Evolutionary conservation across 2,797 vertebrate genomes (phyloP).

Genomic region (Labeo calbasu): DNA sequence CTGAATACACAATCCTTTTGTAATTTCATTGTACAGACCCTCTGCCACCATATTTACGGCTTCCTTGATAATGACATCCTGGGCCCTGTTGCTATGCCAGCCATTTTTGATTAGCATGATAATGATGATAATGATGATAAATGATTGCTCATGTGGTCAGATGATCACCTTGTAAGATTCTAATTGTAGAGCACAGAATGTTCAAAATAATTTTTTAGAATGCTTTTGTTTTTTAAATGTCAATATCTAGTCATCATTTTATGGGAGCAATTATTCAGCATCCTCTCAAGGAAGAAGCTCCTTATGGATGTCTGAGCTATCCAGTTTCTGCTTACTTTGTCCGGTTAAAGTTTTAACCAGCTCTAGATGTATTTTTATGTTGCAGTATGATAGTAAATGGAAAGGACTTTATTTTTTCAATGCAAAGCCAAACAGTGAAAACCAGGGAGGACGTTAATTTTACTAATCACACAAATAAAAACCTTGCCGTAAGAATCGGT

Average conservation of each 20-base stretch:
- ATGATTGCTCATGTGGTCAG: slow-evolving; percentile 22
- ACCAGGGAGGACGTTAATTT: slow-evolving; percentile 34
- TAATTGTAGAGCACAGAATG: slow-evolving; percentile 20
- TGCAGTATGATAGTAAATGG: neutral
- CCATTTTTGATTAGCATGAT: slow-evolving; percentile 21
- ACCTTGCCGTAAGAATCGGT: neutral
- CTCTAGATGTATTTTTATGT: slow-evolving; percentile 10
- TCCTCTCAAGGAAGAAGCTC: neutral
- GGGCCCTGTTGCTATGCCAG: slow-evolving; percentile 6
- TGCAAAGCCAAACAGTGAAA: slow-evolving; percentile 36
- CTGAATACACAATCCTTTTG: neutral
- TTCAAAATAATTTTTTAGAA: neutral
- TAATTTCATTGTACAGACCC: slow-evolving; percentile 18
- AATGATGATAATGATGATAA: neutral
- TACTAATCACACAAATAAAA: slow-evolving; percentile 50
- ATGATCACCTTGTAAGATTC: slow-evolving; percentile 21
- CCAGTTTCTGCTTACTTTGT: neutral
- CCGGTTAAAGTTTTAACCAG: neutral
- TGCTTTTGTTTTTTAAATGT: neutral
- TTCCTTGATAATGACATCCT: neutral
- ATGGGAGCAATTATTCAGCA: neutral
- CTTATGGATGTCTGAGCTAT: neutral
- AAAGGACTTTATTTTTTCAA: slow-evolving; percentile 11
- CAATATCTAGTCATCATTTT: neutral
- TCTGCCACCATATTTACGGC: neutral